Conservation (phyloP, 2,888 invertebrate species). For the Idaea dimidiata region DNA sequence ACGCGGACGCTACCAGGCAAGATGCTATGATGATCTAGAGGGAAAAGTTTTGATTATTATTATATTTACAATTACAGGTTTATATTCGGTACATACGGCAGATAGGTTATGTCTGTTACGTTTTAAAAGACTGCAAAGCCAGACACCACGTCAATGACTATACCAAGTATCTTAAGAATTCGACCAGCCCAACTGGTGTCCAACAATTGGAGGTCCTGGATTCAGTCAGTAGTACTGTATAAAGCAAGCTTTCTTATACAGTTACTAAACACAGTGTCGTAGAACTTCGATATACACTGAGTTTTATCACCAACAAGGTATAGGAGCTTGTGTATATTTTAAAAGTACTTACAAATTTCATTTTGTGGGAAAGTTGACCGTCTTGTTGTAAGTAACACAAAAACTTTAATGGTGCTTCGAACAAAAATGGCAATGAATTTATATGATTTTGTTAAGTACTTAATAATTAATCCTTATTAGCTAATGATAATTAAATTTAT, state of each 20-base stretch:
- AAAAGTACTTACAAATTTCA: constrained; percentile 34
- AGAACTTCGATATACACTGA: too few relatives aligned
- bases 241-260: too few relatives aligned
- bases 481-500: neutral
- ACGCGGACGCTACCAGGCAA: constrained; percentile 34
- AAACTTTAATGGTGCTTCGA: constrained; percentile 6
- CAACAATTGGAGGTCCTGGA: too few relatives aligned
- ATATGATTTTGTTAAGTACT: neutral
- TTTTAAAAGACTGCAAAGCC: too few relatives aligned
- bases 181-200: too few relatives aligned
- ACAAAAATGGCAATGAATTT: constrained; percentile 2
- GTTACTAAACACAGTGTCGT: too few relatives aligned
- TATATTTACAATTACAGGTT: neutral
- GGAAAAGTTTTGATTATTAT: neutral
- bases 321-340: neutral
- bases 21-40: constrained; percentile 38
- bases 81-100: neutral
- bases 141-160: too few relatives aligned
- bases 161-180: too few relatives aligned
- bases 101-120: too few relatives aligned
- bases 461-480: neutral
- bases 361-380: constrained; percentile 14
- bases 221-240: too few relatives aligned
- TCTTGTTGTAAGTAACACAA: neutral
- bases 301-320: neutral